phyloP scores from a whole-genome alignment of 1,140 invertebrate species.

The Nomia melanderi region DNA sequence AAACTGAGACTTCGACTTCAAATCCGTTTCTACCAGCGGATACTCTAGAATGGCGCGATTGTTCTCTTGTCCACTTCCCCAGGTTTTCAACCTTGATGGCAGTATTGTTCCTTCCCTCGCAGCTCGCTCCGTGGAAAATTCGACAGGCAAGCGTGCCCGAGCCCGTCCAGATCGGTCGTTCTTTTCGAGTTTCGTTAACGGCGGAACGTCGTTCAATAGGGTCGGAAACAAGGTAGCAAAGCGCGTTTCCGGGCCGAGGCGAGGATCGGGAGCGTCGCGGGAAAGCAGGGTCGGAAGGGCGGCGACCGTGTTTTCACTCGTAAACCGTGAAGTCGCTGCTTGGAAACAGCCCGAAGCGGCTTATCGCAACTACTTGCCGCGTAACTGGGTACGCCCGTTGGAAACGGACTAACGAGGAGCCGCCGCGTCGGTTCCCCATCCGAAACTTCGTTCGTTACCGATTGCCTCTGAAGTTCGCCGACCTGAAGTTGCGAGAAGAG shows the following conservation, averaged over 20 bases:
- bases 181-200: no score
- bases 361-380: conserved; percentile 39
- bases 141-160: no score
- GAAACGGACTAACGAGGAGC: conserved; percentile 37
- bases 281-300: neutral
- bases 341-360: conserved; percentile 28
- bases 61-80: no score
- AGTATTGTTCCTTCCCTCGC: no score
- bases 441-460: conserved; percentile 44
- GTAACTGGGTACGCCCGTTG: conserved; percentile 24
- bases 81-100: no score
- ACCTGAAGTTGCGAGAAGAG: conserved; percentile 8
- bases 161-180: no score
- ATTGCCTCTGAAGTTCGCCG: no score
- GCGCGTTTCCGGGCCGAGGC: no score
- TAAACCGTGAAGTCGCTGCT: conserved; percentile 14
- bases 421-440: neutral
- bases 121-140: no score
- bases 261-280: neutral
- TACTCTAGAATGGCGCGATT: no score
- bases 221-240: neutral
- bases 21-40: no score
- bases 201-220: neutral
- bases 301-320: conserved; percentile 1
- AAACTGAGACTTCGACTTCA: no score